Percentiles rank a stretch among this genome's conserved stretches.
Evolutionary conservation across 2,797 vertebrate genomes (phyloP).

Genomic region (Anguilla anguilla): DNA sequence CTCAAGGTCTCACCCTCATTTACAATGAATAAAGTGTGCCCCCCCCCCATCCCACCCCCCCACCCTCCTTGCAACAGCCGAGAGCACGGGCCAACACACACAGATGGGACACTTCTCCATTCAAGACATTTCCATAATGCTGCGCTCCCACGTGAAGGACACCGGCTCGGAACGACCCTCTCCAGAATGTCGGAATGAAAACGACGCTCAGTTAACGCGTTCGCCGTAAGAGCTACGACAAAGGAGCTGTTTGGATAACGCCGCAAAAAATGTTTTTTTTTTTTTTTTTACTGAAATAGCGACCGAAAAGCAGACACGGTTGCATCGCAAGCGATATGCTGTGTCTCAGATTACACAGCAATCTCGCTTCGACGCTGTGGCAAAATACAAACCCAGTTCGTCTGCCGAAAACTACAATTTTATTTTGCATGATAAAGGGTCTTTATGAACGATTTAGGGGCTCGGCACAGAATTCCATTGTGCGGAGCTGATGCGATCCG

Average conservation of each 20-base stretch:
- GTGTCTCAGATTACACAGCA: conserved; percentile 41
- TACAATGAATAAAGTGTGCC: conserved; percentile 70
- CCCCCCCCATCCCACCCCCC: conserved; percentile 44
- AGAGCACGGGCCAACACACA: conserved; percentile 28
- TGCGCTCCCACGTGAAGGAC: conserved; percentile 48
- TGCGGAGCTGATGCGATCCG: conserved; percentile 33
- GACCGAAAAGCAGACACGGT: neutral
- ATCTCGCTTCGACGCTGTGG: conserved; percentile 39
- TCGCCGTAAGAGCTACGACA: neutral
- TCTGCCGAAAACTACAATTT: conserved; percentile 42
- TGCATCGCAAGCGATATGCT: conserved; percentile 16
- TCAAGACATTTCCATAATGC: conserved; percentile 41
- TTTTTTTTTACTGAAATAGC: neutral
- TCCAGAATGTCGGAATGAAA: conserved; percentile 24
- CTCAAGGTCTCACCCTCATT: conserved; percentile 76
- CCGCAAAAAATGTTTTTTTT: neutral
- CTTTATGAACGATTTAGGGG: neutral
- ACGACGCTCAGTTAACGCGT: neutral
- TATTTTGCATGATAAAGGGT: conserved; percentile 19
- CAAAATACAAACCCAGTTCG: conserved; percentile 46
- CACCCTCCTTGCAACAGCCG: neutral
- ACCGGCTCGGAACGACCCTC: conserved; percentile 32
- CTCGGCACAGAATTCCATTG: conserved; percentile 27
- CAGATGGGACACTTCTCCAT: conserved; percentile 31
- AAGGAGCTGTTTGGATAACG: neutral